A percentile compares a stretch with the other conserved stretches of the same genome.
These are phyloP conservation scores for Mechanitis mazaeus DNA, from an alignment of 2,888 invertebrate species.

Conservation along the genomic window DNA sequence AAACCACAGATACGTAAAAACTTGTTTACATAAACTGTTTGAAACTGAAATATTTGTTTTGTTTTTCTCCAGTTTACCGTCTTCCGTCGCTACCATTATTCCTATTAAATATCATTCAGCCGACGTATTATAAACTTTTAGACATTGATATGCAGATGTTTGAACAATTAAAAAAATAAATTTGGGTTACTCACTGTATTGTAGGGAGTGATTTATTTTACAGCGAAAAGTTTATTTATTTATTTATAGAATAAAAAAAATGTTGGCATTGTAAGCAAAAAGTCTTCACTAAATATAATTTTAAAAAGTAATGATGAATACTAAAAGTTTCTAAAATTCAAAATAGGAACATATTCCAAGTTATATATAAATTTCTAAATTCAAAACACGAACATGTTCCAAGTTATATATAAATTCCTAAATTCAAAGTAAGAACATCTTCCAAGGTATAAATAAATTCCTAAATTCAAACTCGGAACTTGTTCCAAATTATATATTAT, in stretches of 20 bases:
- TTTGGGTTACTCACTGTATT: slow-evolving; percentile 20
- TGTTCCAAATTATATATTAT: no score
- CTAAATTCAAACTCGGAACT: no score
- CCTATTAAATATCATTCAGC: slow-evolving; percentile 57
- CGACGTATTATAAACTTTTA: slow-evolving; percentile 47
- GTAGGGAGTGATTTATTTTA: slow-evolving; percentile 1
- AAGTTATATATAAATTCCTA: no score
- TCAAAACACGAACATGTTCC: no score
- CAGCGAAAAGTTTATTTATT: not conserved
- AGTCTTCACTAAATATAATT: no score
- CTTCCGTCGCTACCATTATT: slow-evolving; percentile 31
- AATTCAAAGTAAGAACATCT: no score
- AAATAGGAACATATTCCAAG: no score
- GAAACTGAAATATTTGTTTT: slow-evolving; percentile 41
- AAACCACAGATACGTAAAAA: slow-evolving; percentile 11
- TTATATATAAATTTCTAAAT: no score
- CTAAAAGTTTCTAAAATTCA: no score
- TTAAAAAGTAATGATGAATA: no score
- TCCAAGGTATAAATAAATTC: no score
- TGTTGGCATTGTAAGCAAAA: no score
- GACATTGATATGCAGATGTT: slow-evolving; percentile 49
- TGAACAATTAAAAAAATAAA: slow-evolving; percentile 31
- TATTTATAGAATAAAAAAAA: not conserved
- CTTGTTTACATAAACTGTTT: slow-evolving; percentile 29
- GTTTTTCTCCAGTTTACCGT: slow-evolving; percentile 31